Evolutionary conservation across 1,140 invertebrate species (phyloP), one percentile per base, ranked within the genome.

Genomic region (Lepidurus couesii): DNA sequence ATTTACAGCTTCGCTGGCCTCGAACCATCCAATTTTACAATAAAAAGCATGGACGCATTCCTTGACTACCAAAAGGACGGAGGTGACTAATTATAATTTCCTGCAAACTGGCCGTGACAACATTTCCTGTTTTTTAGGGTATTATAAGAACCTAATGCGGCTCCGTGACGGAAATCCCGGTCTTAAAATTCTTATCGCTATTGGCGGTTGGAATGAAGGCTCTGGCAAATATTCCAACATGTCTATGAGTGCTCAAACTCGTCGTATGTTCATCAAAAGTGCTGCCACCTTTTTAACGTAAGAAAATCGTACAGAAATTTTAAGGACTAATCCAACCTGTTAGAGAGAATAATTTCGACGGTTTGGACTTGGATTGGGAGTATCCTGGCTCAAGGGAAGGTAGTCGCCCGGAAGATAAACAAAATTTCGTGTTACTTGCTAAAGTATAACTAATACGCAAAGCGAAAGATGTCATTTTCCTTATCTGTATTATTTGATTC

Each of bases 201-300:
- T 96, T 53, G 95, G 95, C 0, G 94, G 94, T 1, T 95, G 93
- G 93, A 95, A 94, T 82, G 93, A 95, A 85, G 93, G 93, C 0
- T 93, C 92, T 0, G 82, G 83, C 24, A 93, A 93, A 82, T 96
- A 93, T 83, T 95, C 93, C 1, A 86, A 84, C 1, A 88, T 96
- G 87, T 92, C 91, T 0, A 85, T 87, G 7, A 87, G 88, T 78
- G 83, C 87, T 0, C 83, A 85, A 4, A 84, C 84, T 8, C 88
- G 93, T 78, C 84, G 84, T 8, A 85, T 82, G 42, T 95, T 95
- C 82, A 87, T 92, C 9, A 81, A 86, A 7, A 92, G 89, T 77
- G 89, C 89, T 5, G 44, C 92, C 6, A 79, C 85, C 44, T 90
- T 91, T 81, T 83, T 92, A 42, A 87, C 86, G 91, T 92, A 84